These are phyloP conservation scores for Drosophila glabriapex DNA, from an alignment of 2,888 invertebrate species.

Conservation along the genomic window DNA sequence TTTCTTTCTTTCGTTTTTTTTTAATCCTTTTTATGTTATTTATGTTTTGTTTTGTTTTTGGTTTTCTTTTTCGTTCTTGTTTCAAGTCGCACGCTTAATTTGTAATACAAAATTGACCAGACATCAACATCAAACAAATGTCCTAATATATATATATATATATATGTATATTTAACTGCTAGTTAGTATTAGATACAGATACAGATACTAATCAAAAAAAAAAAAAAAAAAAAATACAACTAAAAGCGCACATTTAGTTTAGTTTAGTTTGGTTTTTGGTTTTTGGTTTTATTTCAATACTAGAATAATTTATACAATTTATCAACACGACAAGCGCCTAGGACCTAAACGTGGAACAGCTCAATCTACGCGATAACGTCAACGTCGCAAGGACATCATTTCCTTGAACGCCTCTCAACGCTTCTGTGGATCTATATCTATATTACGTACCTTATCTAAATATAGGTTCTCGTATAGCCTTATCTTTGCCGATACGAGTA, in stretches of 20 bases:
- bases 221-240: conserved; percentile 51
- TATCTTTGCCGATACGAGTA: background rate
- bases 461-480: conserved; percentile 10
- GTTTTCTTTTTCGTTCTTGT: background rate
- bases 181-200: conserved; percentile 74
- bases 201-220: conserved; percentile 34
- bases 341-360: conserved; percentile 66
- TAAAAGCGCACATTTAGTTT: conserved; percentile 44
- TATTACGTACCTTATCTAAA: conserved; percentile 16
- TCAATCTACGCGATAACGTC: conserved; percentile 41
- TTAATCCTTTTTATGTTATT: background rate
- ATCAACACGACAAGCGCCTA: conserved; percentile 69
- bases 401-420: background rate
- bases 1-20: background rate
- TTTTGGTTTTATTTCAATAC: conserved; percentile 17
- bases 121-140: conserved; percentile 69
- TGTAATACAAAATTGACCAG: conserved; percentile 70
- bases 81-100: conserved; percentile 8
- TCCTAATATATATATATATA: conserved; percentile 49
- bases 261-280: conserved; percentile 25
- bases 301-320: conserved; percentile 53
- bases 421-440: conserved; percentile 11
- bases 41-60: background rate
- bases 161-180: conserved; percentile 53
- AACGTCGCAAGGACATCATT: conserved; percentile 9